Percentiles rank a stretch among this genome's conserved stretches.
These are phyloP conservation scores for Parotocinclus haroldoi DNA, from an alignment of 2,797 vertebrate species.

Conservation along the genomic window DNA sequence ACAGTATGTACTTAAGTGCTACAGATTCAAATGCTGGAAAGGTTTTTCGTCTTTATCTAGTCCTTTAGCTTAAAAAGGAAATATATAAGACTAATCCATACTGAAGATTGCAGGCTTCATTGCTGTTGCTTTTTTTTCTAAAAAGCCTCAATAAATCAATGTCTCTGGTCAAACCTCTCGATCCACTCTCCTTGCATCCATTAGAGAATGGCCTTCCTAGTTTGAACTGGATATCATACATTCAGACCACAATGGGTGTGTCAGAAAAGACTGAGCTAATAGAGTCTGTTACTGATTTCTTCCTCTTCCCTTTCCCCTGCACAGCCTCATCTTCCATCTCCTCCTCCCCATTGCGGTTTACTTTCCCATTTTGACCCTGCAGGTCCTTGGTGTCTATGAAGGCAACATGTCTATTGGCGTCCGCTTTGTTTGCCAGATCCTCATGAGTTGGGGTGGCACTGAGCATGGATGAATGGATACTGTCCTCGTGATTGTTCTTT, in stretches of 20 bases:
- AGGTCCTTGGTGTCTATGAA: slow-evolving; percentile 83
- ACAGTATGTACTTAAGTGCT: slow-evolving; percentile 82
- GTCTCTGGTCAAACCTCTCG: slow-evolving; percentile 33
- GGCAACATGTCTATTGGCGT: slow-evolving; percentile 76
- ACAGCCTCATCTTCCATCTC: slow-evolving; percentile 67
- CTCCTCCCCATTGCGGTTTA: slow-evolving; percentile 77
- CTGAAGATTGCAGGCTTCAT: slow-evolving; percentile 41
- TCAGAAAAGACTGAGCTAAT: slow-evolving; percentile 96
- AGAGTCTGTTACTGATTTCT: slow-evolving; percentile 92
- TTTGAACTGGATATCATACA: slow-evolving; percentile 39
- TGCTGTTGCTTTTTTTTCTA: slow-evolving; percentile 40
- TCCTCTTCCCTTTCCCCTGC: slow-evolving; percentile 81
- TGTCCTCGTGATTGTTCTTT: slow-evolving; percentile 80
- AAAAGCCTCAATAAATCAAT: slow-evolving; percentile 52
- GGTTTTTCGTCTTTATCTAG: slow-evolving; percentile 55
- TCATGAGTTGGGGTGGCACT: slow-evolving; percentile 88
- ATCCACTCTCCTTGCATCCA: slow-evolving; percentile 14
- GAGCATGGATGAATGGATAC: slow-evolving; percentile 93
- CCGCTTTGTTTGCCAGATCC: slow-evolving; percentile 70
- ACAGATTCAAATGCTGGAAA: slow-evolving; percentile 81
- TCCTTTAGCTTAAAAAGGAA: slow-evolving; percentile 51
- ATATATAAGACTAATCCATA: slow-evolving; percentile 51
- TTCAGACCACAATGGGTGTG: slow-evolving; percentile 94
- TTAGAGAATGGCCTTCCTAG: slow-evolving; percentile 10
- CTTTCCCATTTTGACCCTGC: slow-evolving; percentile 88